A percentile compares a stretch with the other conserved stretches of the same genome.
phyloP scores from a whole-genome alignment of 2,797 vertebrate genomes.

The Caiman crocodilus region DNA sequence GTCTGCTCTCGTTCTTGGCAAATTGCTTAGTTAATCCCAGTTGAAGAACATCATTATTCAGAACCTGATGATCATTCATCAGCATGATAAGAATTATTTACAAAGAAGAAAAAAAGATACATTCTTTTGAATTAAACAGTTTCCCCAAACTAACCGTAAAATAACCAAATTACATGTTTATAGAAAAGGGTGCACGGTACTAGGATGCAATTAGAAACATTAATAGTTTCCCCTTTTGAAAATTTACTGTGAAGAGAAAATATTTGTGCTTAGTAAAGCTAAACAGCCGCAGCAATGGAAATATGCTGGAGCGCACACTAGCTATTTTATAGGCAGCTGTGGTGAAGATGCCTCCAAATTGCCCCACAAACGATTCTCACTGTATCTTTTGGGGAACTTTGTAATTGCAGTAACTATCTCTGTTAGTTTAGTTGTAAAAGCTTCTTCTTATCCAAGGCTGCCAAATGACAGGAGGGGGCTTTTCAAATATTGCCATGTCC shows the following conservation, averaged over 20 bases:
- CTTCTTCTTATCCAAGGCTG: neutral
- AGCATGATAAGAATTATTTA: rapidly evolving
- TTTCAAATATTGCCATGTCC: neutral
- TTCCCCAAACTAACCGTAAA: neutral
- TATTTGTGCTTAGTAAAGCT: slow-evolving; percentile 35
- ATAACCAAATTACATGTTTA: neutral
- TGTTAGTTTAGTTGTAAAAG: neutral
- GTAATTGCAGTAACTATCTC: slow-evolving; percentile 23
- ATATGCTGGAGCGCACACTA: slow-evolving; percentile 21
- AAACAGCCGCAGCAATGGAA: slow-evolving; percentile 34
- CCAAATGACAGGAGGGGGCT: neutral
- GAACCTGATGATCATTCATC: slow-evolving; percentile 11
- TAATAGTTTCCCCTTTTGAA: neutral
- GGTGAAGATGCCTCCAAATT: slow-evolving; percentile 13
- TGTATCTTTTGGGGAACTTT: slow-evolving; percentile 8
- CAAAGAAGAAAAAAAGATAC: neutral
- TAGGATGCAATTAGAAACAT: neutral
- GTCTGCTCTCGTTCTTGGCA: neutral
- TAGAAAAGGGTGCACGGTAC: neutral
- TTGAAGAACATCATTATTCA: slow-evolving; percentile 21
- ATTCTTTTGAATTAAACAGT: slow-evolving; percentile 23
- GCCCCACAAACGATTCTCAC: slow-evolving; percentile 50
- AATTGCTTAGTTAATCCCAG: slow-evolving; percentile 32
- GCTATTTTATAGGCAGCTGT: slow-evolving; percentile 46
- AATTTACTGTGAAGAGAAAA: neutral